phyloP scores from a whole-genome alignment of 1,140 invertebrate genomes.

The Nasonia vitripennis region DNA sequence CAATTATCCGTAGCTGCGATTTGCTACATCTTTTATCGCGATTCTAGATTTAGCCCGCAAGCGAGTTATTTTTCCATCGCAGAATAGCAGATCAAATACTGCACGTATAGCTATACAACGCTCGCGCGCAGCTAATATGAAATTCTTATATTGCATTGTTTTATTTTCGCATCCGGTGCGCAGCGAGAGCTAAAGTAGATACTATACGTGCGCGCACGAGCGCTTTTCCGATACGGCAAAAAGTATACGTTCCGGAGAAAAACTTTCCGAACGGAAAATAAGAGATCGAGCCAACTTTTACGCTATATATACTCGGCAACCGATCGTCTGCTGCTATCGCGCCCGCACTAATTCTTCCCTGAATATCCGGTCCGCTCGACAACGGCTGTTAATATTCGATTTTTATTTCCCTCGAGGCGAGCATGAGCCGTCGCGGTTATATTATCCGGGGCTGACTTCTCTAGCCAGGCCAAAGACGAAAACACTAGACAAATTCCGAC shows the following conservation, averaged over 20 bases:
- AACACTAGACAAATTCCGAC: not conserved
- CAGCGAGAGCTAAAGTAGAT: no score
- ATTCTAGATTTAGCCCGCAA: no score
- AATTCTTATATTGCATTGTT: slow-evolving; percentile 12
- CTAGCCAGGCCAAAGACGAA: not conserved
- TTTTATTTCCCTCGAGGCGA: slow-evolving; percentile 13
- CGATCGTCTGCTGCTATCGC: not conserved
- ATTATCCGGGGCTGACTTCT: slow-evolving; percentile 16
- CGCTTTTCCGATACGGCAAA: slow-evolving; percentile 1
- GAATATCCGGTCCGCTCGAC: slow-evolving; percentile 5
- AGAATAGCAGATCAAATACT: slow-evolving; percentile 2
- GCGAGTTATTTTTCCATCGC: slow-evolving; percentile 1
- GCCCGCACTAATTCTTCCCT: not conserved
- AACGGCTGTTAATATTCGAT: slow-evolving; percentile 19
- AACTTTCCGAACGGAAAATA: slow-evolving; percentile 14
- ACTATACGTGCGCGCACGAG: not conserved
- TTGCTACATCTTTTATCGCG: no score
- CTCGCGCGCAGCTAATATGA: not conserved
- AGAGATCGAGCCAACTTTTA: not conserved
- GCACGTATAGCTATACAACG: no score
- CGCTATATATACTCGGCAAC: no score
- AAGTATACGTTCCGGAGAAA: not conserved
- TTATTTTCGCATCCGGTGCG: not conserved
- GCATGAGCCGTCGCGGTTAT: not conserved
- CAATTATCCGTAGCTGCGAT: no score